These are phyloP conservation scores for Steinernema hermaphroditum DNA, from an alignment of 2,888 invertebrate genomes.

Conservation along the genomic window DNA sequence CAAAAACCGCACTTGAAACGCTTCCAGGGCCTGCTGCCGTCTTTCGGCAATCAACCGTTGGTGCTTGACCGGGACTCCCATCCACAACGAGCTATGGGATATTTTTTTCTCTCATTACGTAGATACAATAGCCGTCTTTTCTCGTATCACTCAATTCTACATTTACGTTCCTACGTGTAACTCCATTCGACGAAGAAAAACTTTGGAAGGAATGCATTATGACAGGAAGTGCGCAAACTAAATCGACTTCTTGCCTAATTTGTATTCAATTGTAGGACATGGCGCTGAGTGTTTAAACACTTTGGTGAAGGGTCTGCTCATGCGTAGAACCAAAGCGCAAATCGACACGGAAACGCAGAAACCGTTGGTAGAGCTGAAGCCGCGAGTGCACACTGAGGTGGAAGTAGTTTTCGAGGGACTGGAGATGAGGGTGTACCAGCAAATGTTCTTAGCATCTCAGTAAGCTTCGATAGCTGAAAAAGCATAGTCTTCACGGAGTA, in stretches of 20 bases:
- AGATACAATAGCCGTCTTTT: constrained; percentile 21
- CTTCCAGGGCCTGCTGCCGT: constrained; percentile 73
- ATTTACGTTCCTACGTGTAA: constrained; percentile 78
- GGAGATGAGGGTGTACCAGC: constrained; percentile 65
- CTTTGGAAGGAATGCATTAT: constrained; percentile 92
- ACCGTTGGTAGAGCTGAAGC: constrained; percentile 65
- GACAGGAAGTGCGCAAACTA: constrained; percentile 31
- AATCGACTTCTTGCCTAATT: neutral
- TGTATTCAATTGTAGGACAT: constrained; percentile 37
- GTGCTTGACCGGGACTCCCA: constrained; percentile 86
- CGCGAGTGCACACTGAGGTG: constrained; percentile 58
- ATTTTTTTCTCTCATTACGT: constrained; percentile 69
- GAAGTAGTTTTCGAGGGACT: constrained; percentile 62
- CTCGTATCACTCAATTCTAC: neutral
- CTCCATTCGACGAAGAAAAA: constrained; percentile 85
- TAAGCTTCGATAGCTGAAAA: constrained; percentile 28
- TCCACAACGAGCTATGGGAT: constrained; percentile 87
- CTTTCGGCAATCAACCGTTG: constrained; percentile 75
- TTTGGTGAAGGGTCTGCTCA: constrained; percentile 80
- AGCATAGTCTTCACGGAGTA: neutral
- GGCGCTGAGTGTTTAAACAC: constrained; percentile 76
- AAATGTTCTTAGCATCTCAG: constrained; percentile 60
- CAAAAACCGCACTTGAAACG: constrained; percentile 74
- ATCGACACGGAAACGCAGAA: constrained; percentile 66
- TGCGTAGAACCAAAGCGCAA: constrained; percentile 85